Evolutionary conservation across 2,113 vertebrate species (phyloP), one percentile per base, ranked within the genome.

Genomic region (Callospermophilus lateralis): DNA sequence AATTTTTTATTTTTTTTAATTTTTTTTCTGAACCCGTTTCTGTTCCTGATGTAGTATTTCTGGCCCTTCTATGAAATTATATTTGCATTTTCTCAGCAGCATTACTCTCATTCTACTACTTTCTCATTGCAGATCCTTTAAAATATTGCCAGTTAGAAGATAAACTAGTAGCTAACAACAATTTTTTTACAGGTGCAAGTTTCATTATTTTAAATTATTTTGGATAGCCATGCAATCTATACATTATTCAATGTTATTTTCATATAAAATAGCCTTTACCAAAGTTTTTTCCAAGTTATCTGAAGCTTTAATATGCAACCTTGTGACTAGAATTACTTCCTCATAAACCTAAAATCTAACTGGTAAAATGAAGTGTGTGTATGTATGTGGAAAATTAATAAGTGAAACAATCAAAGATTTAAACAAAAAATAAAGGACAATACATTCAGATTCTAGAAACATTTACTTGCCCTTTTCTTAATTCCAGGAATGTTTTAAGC

Each of bases 341-440:
- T 89, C 45, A 93, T 76, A 92, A 88, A 34, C n/a, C 10, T 93
- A 39, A 84, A 78, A 80, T 68, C 58, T 83, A 84, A 78, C 39
- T 79, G 88, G 48, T 55, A 53, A 83, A 76, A 84, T 51, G 63
- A 76, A 65, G 12, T 15, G 20, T 28, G 17, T 11, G 26, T 17
- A 81, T 73, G 30, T 26, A 55, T 73, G 12, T 48, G 12, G 45
- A 92, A 68, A 24, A 53, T 65, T 89, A 72, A 80, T 24, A 48
- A 48, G 7, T 48, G 84, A 77, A 86, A 39, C 16, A 28, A 88
- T 53, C 20, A 28, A 88, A 79, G 11, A 48, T 96, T 80, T 84
- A 26, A 90, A 42, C 30, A 65, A 65, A 90, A 91, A 4, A 4
- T 79, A 0, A 65, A 83, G 80, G 48, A 17, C 1, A 37, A 32